Evolutionary conservation across 2,797 vertebrate species (phyloP).

Genomic region (Tauraco hartlaubi): DNA sequence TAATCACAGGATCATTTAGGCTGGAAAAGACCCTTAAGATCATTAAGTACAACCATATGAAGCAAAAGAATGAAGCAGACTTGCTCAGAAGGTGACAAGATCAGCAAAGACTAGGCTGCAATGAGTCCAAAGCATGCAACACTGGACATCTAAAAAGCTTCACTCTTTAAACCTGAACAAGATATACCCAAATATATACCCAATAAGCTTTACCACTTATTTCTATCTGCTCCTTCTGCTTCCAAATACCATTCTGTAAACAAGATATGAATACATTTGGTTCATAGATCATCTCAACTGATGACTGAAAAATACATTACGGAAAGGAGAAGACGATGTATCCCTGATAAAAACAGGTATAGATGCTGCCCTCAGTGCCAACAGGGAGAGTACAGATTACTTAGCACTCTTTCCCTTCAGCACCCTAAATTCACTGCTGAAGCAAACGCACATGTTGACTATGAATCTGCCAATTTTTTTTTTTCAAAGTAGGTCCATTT

Average conservation of each 20-base stretch:
- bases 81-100: background rate
- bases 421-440: background rate
- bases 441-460: rapidly evolving
- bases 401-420: background rate
- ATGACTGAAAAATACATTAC: background rate
- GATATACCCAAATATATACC: background rate
- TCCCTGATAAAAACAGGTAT: background rate
- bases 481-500: background rate
- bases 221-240: background rate
- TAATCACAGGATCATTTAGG: background rate
- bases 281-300: background rate
- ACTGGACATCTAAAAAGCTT: background rate
- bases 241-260: background rate
- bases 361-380: rapidly evolving
- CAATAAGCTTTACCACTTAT: too few species aligned
- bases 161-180: background rate
- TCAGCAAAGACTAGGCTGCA: background rate
- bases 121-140: background rate
- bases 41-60: too few species aligned
- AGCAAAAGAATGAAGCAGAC: background rate
- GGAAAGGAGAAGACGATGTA: background rate
- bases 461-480: background rate
- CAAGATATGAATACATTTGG: background rate
- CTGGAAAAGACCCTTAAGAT: too few species aligned
- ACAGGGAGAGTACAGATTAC: background rate